Evolutionary conservation across 64 coral and sea anemone genomes (phyloP).

Genomic region (Orbicella faveolata): DNA sequence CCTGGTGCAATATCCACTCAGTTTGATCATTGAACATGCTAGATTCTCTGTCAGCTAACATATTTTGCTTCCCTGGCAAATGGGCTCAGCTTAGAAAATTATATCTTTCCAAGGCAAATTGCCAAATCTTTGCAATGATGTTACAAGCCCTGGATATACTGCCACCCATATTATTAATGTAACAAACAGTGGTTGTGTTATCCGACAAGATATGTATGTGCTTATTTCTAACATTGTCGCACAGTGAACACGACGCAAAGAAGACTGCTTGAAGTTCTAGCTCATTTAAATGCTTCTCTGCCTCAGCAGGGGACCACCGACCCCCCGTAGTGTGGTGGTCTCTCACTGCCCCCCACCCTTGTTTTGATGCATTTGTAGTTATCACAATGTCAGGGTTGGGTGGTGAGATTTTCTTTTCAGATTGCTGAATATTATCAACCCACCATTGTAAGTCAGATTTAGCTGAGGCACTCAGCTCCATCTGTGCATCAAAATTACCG

Average conservation of each 20-base stretch:
- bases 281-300: slow-evolving; percentile 25
- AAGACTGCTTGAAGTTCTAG: slow-evolving; percentile 45
- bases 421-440: slow-evolving; percentile 4
- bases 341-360: slow-evolving; percentile 36
- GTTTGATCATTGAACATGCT: slow-evolving; percentile 24
- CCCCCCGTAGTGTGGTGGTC: neutral
- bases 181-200: slow-evolving; percentile 29
- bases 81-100: slow-evolving; percentile 22
- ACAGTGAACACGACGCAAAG: neutral
- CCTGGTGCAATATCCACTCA: slow-evolving; percentile 2
- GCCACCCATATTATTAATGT: slow-evolving; percentile 50
- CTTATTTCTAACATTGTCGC: slow-evolving; percentile 18
- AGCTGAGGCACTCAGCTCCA: neutral
- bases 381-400: neutral
- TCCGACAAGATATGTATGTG: slow-evolving; percentile 4
- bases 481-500: slow-evolving; percentile 5
- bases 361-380: slow-evolving; percentile 29
- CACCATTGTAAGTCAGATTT: slow-evolving; percentile 10
- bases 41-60: slow-evolving; percentile 30
- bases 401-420: neutral
- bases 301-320: slow-evolving; percentile 1
- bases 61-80: slow-evolving; percentile 13
- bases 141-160: slow-evolving; percentile 20
- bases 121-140: slow-evolving; percentile 17
- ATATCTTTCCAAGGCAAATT: neutral